Conservation (phyloP, 2,797 vertebrate genomes). For the Malacoraja senta region DNA sequence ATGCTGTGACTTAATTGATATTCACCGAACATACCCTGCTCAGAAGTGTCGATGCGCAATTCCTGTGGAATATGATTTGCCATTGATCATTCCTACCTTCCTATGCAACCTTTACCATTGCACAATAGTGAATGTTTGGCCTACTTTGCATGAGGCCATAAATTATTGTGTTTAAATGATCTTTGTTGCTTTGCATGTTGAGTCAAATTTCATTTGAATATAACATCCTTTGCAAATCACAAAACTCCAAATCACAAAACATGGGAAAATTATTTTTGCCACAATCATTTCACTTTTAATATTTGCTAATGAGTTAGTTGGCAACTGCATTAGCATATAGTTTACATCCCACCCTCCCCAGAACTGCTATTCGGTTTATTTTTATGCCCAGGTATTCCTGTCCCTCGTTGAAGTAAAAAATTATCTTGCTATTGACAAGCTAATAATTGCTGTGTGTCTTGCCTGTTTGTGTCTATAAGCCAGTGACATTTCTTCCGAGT, state of each 20-base stretch:
- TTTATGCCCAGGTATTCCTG: not conserved
- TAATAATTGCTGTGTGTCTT: conserved; percentile 46
- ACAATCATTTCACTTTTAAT: not conserved
- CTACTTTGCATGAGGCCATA: conserved; percentile 15
- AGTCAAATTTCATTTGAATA: not conserved
- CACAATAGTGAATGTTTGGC: not conserved
- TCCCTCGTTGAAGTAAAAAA: not conserved
- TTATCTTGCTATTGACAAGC: conserved; percentile 23
- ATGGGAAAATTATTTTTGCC: conserved; percentile 66
- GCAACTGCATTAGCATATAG: not conserved
- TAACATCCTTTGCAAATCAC: not conserved
- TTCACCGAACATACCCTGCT: conserved; percentile 41
- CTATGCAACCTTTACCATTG: not conserved
- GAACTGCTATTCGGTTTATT: not conserved
- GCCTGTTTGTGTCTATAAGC: conserved; percentile 33
- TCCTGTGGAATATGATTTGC: too few relatives aligned
- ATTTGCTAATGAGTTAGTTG: not conserved
- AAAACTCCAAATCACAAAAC: conserved; percentile 67
- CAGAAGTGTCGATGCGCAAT: not conserved
- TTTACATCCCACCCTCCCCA: not conserved
- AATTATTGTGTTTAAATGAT: not conserved
- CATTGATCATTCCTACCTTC: not conserved
- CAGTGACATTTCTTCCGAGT: conserved; percentile 3
- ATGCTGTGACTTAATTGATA: conserved; percentile 43
- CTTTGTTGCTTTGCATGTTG: conserved; percentile 37